A percentile compares a stretch with the other conserved stretches of the same genome.
phyloP scores from a whole-genome alignment of 92 coral and sea anemone species.

The Hydrozoanthus gracilis region DNA sequence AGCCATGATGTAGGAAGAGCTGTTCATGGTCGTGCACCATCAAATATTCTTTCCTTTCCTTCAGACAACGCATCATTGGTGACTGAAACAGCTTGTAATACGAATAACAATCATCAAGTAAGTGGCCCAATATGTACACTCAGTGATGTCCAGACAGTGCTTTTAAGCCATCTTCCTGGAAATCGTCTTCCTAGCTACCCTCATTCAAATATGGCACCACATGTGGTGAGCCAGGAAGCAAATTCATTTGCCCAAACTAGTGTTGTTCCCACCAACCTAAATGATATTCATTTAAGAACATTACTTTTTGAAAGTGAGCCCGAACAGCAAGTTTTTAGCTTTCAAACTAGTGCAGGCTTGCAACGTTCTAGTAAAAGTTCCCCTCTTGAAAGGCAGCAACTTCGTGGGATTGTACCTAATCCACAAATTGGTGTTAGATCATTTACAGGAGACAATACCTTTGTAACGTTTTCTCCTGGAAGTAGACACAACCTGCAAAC shows the following conservation, averaged over 20 bases:
- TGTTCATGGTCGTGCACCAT: background rate
- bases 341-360: background rate
- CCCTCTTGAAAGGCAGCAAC: background rate
- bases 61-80: background rate
- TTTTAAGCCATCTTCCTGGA: background rate
- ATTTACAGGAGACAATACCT: constrained; percentile 7
- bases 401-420: background rate
- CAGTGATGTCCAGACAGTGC: background rate
- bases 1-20: background rate
- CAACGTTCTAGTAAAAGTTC: background rate
- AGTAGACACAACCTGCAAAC: constrained; percentile 3
- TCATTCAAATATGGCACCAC: background rate
- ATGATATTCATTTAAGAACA: background rate
- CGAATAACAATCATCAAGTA: background rate
- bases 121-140: background rate
- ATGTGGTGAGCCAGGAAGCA: background rate
- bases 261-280: background rate
- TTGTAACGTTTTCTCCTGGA: constrained; percentile 36
- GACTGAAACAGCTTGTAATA: background rate
- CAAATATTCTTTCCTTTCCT: background rate
- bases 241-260: background rate
- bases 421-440: background rate
- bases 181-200: background rate
- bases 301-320: background rate
- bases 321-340: background rate